Evolutionary conservation across 1,140 invertebrate species (phyloP), one percentile per base, ranked within the genome.

Genomic region (Odontomachus brunneus): DNA sequence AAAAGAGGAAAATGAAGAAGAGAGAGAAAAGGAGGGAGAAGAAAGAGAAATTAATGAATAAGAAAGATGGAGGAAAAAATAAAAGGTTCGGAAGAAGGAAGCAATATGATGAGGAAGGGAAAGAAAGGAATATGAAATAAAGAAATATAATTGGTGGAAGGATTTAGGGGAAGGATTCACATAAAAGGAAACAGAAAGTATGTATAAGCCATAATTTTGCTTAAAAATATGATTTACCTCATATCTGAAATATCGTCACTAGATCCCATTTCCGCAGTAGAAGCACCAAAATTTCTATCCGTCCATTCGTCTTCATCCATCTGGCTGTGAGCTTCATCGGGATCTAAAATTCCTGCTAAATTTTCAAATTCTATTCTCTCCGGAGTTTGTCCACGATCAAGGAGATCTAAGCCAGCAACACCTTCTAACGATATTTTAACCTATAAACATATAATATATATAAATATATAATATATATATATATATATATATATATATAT

Each of bases 301-400:
- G 97, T 98, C 97, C 97, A 98, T 93, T 98, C 98, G 90, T 98
- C 98, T 92, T 98, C 98, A 90, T 98, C 97, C 92, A 98, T 97
- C 93, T 97, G 97, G 88, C 96, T 96, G 15, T 97, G 95, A 1
- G 96, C 95, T 88, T 97, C 97, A 78, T 97, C 97, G 63, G 96
- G 95, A 85, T 96, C 95, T n/a, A 96, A 94, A 95, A 92, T 95
- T 89, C 92, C 95, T 88, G 92, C 96, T 29, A 94, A 93, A 89
- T 96, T 96, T 85, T 95, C 95, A 73, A 97, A 97, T 94, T 97
- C 97, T 90, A 98, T 97, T 88, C 98, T 93, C 90, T 98, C 98
- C 0, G 97, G 97, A 17, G 97, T 98, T 93, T 95, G 94, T 90
- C 95, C 96, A 82, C 95, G 94, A 92, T 96, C 95, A 44, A 96